Percentiles rank a stretch among this genome's conserved stretches.
Evolutionary conservation across 2,888 invertebrate species (phyloP).

Genomic region (Dryobotodes eremita): DNA sequence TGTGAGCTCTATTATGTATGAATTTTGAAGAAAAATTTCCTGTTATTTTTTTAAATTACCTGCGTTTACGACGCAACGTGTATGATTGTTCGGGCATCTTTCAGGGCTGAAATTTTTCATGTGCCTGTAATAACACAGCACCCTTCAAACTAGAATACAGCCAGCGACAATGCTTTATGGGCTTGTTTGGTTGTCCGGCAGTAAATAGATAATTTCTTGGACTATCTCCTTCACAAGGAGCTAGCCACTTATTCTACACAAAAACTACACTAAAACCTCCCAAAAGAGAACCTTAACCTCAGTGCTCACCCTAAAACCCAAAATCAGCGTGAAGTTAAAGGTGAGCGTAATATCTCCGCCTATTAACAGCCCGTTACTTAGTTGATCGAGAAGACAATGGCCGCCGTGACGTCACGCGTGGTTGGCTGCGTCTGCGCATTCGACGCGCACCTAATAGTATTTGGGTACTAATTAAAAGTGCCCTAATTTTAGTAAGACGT

Average conservation of each 20-base stretch:
- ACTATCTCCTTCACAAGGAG: not conserved
- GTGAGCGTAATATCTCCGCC: conserved; percentile 27
- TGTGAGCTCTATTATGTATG: not conserved
- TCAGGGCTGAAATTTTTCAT: not conserved
- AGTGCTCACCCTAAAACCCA: conserved; percentile 32
- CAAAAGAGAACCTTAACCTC: not conserved
- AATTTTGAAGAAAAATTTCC: too few species aligned
- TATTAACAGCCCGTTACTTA: conserved; percentile 56
- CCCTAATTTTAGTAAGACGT: conserved; percentile 44
- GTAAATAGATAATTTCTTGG: not conserved
- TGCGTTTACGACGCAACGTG: too few species aligned
- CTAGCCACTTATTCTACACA: not conserved
- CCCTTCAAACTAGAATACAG: not conserved
- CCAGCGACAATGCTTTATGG: not conserved
- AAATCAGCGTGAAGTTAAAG: conserved; percentile 50
- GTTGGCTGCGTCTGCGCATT: conserved; percentile 64
- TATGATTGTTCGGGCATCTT: too few species aligned
- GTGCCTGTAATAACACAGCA: not conserved
- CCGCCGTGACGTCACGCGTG: conserved; percentile 67
- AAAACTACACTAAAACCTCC: not conserved
- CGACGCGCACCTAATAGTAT: conserved; percentile 61
- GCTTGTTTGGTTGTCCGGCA: not conserved
- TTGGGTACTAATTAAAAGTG: conserved; percentile 58
- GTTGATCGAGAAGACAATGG: conserved; percentile 57
- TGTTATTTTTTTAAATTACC: too few species aligned